Percentiles rank a stretch among this genome's conserved stretches.
Evolutionary conservation across 2,113 vertebrate genomes (phyloP).

Genomic region (Aegithalos caudatus): DNA sequence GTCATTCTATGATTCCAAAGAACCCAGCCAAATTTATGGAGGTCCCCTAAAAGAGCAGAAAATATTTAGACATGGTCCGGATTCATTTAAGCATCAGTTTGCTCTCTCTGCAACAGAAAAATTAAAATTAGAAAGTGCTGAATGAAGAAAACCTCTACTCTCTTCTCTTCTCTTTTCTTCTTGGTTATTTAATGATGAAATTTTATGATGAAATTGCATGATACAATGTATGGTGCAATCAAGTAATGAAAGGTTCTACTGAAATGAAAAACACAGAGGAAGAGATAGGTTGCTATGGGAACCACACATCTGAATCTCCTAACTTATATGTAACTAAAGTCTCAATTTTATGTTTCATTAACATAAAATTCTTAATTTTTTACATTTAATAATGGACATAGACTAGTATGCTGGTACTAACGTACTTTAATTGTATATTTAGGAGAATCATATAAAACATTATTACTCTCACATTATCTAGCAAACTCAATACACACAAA

Average conservation of each 20-base stretch:
- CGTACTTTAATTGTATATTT: conserved; percentile 33
- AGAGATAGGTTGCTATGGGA: conserved; percentile 58
- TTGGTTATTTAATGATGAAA: not conserved
- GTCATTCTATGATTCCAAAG: not conserved
- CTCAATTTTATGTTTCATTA: conserved; percentile 42
- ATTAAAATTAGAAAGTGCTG: not conserved
- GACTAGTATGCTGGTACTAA: conserved; percentile 9
- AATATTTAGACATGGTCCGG: not conserved
- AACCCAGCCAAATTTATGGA: not conserved
- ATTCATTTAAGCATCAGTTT: not conserved
- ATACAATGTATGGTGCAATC: conserved; percentile 33
- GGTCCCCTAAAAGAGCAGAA: not conserved
- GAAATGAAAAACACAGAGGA: conserved; percentile 49
- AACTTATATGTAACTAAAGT: conserved; percentile 20
- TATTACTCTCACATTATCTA: not conserved
- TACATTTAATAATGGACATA: conserved; percentile 20
- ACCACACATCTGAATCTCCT: conserved; percentile 7
- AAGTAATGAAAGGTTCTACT: conserved; percentile 46
- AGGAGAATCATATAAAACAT: conserved; percentile 8
- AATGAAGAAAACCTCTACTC: not conserved
- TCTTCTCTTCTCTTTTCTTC: not conserved
- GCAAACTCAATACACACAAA: not conserved
- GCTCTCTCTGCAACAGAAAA: not conserved
- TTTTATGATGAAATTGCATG: conserved; percentile 34
- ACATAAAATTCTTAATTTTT: conserved; percentile 1